phyloP scores from a whole-genome alignment of 2,113 vertebrate genomes.

The Hypanus sabinus region DNA sequence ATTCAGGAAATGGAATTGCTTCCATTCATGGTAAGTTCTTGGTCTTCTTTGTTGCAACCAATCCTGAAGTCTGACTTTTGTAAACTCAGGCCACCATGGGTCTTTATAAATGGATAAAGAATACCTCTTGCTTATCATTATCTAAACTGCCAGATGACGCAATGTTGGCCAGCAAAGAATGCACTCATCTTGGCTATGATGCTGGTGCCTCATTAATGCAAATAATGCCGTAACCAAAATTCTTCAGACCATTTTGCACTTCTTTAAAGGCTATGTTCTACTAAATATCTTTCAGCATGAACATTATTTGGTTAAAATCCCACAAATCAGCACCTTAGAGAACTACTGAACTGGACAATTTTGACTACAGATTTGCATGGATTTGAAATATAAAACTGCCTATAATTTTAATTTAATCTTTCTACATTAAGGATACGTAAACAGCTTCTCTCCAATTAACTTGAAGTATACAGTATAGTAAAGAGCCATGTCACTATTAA shows the following conservation, averaged over 20 bases:
- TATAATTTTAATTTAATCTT: not conserved
- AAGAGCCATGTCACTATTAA: conserved; percentile 50
- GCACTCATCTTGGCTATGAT: not conserved
- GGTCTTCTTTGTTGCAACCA: not conserved
- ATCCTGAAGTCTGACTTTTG: not conserved
- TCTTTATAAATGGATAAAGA: not conserved
- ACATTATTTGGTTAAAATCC: not conserved
- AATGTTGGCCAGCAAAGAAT: not conserved
- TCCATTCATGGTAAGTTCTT: not conserved
- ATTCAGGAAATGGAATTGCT: not conserved
- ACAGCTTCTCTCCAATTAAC: conserved; percentile 62
- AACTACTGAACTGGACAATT: not conserved
- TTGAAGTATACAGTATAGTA: conserved; percentile 81
- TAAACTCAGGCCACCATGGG: too few relatives aligned
- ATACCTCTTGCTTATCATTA: not conserved
- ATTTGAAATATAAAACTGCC: not conserved
- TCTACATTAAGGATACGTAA: conserved; percentile 71
- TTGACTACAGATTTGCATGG: not conserved
- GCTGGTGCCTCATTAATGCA: not conserved
- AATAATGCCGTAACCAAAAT: not conserved
- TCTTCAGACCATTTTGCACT: not conserved
- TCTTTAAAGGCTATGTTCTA: too few relatives aligned
- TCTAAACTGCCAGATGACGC: not conserved
- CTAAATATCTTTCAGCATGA: too few relatives aligned
- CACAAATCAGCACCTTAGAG: not conserved